Percentiles rank a stretch among this genome's conserved stretches.
phyloP scores from a whole-genome alignment of 1,140 invertebrate genomes.

The Odontomachus brunneus region DNA sequence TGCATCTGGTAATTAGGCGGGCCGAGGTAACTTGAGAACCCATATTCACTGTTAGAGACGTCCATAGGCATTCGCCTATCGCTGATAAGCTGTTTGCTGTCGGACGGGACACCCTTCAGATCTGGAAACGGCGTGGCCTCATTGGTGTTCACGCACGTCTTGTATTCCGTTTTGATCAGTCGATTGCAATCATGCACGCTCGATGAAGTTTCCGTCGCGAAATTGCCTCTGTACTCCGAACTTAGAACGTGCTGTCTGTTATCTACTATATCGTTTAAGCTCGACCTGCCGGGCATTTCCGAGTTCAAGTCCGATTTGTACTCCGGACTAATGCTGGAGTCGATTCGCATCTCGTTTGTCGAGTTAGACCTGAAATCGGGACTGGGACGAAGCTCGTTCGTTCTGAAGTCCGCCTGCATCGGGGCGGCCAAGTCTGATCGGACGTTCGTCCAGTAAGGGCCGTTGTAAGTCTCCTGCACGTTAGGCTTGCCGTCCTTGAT shows the following conservation, averaged over 20 bases:
- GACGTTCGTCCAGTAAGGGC: constrained; percentile 80
- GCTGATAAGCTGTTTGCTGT: constrained; percentile 66
- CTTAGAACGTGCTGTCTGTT: constrained; percentile 60
- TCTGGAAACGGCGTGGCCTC: constrained; percentile 75
- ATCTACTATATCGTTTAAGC: constrained; percentile 65
- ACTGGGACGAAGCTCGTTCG: constrained; percentile 72
- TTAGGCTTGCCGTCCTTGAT: constrained; percentile 91
- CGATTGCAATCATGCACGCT: constrained; percentile 57
- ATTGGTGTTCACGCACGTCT: constrained; percentile 55
- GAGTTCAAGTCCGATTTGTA: constrained; percentile 71
- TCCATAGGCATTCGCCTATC: constrained; percentile 75
- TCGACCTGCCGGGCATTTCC: constrained; percentile 68
- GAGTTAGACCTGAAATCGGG: constrained; percentile 74
- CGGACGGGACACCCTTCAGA: constrained; percentile 68
- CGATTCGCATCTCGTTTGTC: constrained; percentile 67
- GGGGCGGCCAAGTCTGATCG: constrained; percentile 73
- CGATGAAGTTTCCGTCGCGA: constrained; percentile 48
- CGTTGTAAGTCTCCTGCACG: constrained; percentile 77
- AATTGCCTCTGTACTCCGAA: constrained; percentile 69
- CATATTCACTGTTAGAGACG: constrained; percentile 75
- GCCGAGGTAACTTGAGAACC: constrained; percentile 77
- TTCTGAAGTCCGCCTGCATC: constrained; percentile 74
- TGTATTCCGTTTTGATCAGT: constrained; percentile 76
- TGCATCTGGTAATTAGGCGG: constrained; percentile 81
- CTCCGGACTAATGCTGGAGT: constrained; percentile 68